Conservation (phyloP, 2,888 invertebrate species). For the Sesamia inferens region DNA sequence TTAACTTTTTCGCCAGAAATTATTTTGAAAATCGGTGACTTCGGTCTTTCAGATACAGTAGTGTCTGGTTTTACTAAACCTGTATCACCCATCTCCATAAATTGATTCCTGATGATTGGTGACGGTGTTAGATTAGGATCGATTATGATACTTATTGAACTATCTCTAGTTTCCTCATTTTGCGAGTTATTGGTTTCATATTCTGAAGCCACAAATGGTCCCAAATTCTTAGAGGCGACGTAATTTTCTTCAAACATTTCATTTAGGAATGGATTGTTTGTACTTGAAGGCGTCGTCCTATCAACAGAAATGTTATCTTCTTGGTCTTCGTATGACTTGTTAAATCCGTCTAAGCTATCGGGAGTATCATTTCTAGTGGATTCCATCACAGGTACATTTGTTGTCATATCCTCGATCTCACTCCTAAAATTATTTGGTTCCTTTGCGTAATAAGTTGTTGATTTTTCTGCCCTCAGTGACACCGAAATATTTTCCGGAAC, state of each 20-base stretch:
- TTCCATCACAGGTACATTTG: constrained; percentile 48
- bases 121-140: constrained; percentile 68
- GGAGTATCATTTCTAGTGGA: constrained; percentile 57
- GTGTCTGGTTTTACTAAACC: constrained; percentile 72
- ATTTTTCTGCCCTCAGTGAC: constrained; percentile 79
- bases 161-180: constrained; percentile 77
- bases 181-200: constrained; percentile 84
- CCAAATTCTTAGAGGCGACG: constrained; percentile 75
- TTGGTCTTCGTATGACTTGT: constrained; percentile 67
- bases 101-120: constrained; percentile 74
- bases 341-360: constrained; percentile 69
- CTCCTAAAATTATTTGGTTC: constrained; percentile 34
- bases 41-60: constrained; percentile 71
- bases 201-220: constrained; percentile 80
- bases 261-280: constrained; percentile 79
- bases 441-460: constrained; percentile 55
- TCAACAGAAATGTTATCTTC: constrained; percentile 72
- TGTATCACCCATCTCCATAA: constrained; percentile 69
- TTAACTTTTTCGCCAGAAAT: constrained; percentile 76
- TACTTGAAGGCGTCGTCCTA: constrained; percentile 69
- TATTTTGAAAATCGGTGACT: constrained; percentile 85
- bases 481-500: constrained; percentile 84
- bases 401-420: constrained; percentile 39
- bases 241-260: constrained; percentile 76
- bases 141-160: constrained; percentile 75